Base-by-base conservation (phyloP, 2,113 vertebrate genomes). In the Fulica atra region DNA sequence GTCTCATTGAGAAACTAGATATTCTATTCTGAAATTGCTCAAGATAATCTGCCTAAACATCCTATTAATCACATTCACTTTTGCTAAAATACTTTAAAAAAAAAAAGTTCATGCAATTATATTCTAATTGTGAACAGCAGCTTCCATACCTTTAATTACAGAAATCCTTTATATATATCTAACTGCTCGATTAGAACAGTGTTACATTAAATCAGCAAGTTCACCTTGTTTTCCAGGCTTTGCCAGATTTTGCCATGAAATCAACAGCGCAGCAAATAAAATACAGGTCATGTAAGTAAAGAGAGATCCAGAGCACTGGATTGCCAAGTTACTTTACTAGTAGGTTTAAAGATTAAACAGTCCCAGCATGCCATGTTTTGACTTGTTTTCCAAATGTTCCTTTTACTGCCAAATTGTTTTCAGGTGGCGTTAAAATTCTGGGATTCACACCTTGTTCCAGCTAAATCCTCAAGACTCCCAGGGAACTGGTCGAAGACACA, bases 11-110 rank as follows among this genome's bases (percentile, higher is more conserved):
- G 36, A 97, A 51, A 48, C 24, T 42, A 88, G 28, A 65, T 66
- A 73, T 92, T 92, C 88, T 94, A 81, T 35, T 81, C 57, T 56
- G n/a, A 83, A 96, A 92, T 59, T 91, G 77, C 38, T 94, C 38
- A 79, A 88, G 48, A 35, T 35, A 74, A 54, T 59, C 46, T 91
- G 79, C 19, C 46, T 82, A 57, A 92, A 70, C 18, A 94, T 63
- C 31, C 81, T 74, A 57, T n/a, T 61, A 2, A 28, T 46, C 40
- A 73, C 2, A 9, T 29, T 79, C 6, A 66, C 10, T 76, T 82
- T 40, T 80, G 25, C 10, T 36, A 65, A 66, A 71, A 51, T n/a
- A 60, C 5, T 11, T 4, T 11, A 7, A 15, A 5, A 7, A 54
- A 6, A 59, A 79, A 9, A 66, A 25, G 7, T 25, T 59, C 12